These are phyloP conservation scores for Apostichopus japonicus DNA, from an alignment of 35 echinoderm and acorn worm genomes.

Conservation along the genomic window DNA sequence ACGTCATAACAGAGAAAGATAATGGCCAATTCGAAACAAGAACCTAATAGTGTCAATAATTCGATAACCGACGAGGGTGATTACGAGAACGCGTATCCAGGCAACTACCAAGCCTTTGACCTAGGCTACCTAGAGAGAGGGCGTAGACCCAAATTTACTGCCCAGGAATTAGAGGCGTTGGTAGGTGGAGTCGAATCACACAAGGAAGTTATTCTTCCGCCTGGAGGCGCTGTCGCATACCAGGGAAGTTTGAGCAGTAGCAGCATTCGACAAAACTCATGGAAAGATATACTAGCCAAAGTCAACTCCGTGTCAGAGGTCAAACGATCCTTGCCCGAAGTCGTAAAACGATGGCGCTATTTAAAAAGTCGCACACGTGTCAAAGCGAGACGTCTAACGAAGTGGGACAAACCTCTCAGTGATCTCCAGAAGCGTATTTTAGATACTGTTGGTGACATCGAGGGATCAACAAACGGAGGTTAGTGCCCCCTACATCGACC, in stretches of 20 bases:
- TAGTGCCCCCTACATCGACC: neutral
- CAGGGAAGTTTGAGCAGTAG: conserved; percentile 1
- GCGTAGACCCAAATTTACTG: conserved; percentile 40
- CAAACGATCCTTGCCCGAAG: conserved; percentile 30
- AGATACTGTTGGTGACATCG: conserved; percentile 38
- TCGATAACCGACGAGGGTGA: conserved; percentile 19
- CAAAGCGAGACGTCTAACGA: conserved; percentile 36
- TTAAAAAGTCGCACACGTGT: conserved; percentile 52
- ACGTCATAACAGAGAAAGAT: neutral
- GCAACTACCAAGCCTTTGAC: neutral
- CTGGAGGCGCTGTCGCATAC: neutral
- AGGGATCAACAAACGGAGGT: conserved; percentile 6
- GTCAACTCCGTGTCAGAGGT: conserved; percentile 51
- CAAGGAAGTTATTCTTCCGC: conserved; percentile 27
- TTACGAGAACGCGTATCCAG: neutral
- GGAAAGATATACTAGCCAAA: conserved; percentile 42
- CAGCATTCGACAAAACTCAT: neutral
- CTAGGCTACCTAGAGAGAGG: neutral
- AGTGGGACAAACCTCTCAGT: conserved; percentile 48
- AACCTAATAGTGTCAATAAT: neutral
- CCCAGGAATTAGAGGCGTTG: conserved; percentile 33
- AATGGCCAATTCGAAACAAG: neutral
- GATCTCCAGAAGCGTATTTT: conserved; percentile 41
- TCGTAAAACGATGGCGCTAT: conserved; percentile 52
- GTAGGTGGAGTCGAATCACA: conserved; percentile 5